Conservation (phyloP, 2,113 vertebrate species). For the Solea senegalensis region DNA sequence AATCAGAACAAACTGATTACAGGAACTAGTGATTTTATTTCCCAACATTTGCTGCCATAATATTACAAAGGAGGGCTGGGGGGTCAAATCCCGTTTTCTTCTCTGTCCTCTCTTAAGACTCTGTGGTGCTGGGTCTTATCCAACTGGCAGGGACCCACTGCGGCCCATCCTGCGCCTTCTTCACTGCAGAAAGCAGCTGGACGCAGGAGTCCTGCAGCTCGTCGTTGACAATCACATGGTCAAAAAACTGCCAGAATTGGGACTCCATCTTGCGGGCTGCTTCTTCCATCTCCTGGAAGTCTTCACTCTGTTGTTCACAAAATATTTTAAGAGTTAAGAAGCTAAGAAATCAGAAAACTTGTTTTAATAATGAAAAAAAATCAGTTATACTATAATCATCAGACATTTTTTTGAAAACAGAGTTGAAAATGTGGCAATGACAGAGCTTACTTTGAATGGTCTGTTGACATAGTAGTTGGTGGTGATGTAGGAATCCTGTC, state of each 20-base stretch:
- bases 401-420: neutral
- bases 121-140: constrained; percentile 83
- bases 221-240: constrained; percentile 91
- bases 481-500: constrained; percentile 87
- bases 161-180: constrained; percentile 87
- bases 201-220: constrained; percentile 85
- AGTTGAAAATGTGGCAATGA: neutral
- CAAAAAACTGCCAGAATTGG: constrained; percentile 91
- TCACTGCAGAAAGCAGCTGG: constrained; percentile 83
- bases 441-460: constrained; percentile 83
- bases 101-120: constrained; percentile 63
- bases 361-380: too few species aligned
- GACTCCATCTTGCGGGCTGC: constrained; percentile 87
- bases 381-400: too few species aligned
- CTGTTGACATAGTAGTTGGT: constrained; percentile 90
- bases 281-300: constrained; percentile 92
- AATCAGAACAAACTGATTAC: too few species aligned
- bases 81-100: neutral
- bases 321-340: neutral
- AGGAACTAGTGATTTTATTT: neutral
- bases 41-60: constrained; percentile 15
- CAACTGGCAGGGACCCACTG: constrained; percentile 94
- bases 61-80: neutral
- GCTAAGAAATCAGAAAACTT: too few species aligned
- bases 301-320: constrained; percentile 86